phyloP scores from a whole-genome alignment of 2,888 invertebrate species.

The Apeira syringaria region DNA sequence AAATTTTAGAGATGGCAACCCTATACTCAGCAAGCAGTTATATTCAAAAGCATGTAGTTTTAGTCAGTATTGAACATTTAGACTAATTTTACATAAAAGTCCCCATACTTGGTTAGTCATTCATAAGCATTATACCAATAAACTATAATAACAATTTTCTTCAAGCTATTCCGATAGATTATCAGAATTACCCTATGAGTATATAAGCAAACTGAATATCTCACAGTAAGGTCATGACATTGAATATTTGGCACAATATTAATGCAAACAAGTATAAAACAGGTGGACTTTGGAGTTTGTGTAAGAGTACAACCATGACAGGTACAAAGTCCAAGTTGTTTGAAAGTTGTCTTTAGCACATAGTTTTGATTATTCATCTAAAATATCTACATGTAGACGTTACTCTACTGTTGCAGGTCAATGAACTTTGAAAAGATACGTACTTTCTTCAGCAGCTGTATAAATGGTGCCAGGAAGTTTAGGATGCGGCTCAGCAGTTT shows the following conservation, averaged over 20 bases:
- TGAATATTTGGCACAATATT: slow-evolving; percentile 2
- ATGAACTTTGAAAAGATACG: slow-evolving; percentile 37
- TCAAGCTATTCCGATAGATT: too few relatives aligned
- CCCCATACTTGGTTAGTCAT: too few relatives aligned
- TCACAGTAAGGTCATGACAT: not conserved
- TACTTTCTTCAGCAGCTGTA: slow-evolving; percentile 95
- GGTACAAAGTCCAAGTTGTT: slow-evolving; percentile 59
- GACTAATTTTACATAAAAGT: too few relatives aligned
- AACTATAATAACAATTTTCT: too few relatives aligned
- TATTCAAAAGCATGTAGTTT: too few relatives aligned
- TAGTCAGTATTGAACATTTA: too few relatives aligned
- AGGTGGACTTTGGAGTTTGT: slow-evolving; percentile 28
- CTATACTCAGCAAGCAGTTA: too few relatives aligned
- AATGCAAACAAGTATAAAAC: slow-evolving; percentile 2
- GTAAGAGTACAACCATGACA: slow-evolving; percentile 25
- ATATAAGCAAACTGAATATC: too few relatives aligned
- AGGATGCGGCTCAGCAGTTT: slow-evolving; percentile 95
- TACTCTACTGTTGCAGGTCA: slow-evolving; percentile 22
- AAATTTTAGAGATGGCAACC: too few relatives aligned
- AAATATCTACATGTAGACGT: not conserved
- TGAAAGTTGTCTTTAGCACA: slow-evolving; percentile 11
- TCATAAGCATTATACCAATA: too few relatives aligned
- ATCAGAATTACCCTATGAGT: too few relatives aligned
- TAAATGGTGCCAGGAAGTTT: slow-evolving; percentile 97
- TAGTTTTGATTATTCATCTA: not conserved